Percentiles rank a stretch among this genome's conserved stretches.
phyloP scores from a whole-genome alignment of 2,797 vertebrate species.

The Microtus agrestis region DNA sequence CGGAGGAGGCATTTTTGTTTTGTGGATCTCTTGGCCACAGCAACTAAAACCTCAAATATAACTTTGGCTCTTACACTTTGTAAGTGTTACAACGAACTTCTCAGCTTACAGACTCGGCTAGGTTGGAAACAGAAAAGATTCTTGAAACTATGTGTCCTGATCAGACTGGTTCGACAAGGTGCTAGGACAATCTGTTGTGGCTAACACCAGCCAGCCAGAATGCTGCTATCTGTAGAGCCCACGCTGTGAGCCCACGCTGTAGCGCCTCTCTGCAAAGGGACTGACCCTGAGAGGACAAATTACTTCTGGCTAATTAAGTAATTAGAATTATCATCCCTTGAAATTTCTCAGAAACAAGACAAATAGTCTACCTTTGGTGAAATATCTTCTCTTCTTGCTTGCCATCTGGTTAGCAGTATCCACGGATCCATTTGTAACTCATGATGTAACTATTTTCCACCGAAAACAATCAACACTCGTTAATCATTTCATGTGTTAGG shows the following conservation, averaged over 20 bases:
- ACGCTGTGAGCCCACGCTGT: neutral
- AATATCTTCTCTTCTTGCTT: neutral
- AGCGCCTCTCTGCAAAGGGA: neutral
- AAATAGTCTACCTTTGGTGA: neutral
- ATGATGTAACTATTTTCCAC: neutral
- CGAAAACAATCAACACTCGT: neutral
- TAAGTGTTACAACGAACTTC: conserved; percentile 14
- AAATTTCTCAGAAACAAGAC: conserved; percentile 4
- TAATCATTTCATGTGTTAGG: neutral
- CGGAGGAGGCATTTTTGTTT: neutral
- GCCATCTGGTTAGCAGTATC: neutral
- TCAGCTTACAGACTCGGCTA: neutral
- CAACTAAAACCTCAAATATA: neutral
- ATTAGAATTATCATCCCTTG: neutral
- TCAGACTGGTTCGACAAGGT: conserved; percentile 50
- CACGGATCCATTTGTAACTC: neutral
- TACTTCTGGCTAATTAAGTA: neutral
- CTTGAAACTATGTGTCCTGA: neutral
- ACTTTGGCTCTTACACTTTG: neutral
- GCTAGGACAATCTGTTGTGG: neutral
- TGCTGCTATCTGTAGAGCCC: conserved; percentile 16
- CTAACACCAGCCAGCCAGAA: neutral
- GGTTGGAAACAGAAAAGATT: neutral
- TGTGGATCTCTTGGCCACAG: neutral
- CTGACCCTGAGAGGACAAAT: neutral